Percentiles rank a stretch among this genome's conserved stretches.
Conservation (phyloP, 2,888 invertebrate species). For the Alloplasta piceator region DNA sequence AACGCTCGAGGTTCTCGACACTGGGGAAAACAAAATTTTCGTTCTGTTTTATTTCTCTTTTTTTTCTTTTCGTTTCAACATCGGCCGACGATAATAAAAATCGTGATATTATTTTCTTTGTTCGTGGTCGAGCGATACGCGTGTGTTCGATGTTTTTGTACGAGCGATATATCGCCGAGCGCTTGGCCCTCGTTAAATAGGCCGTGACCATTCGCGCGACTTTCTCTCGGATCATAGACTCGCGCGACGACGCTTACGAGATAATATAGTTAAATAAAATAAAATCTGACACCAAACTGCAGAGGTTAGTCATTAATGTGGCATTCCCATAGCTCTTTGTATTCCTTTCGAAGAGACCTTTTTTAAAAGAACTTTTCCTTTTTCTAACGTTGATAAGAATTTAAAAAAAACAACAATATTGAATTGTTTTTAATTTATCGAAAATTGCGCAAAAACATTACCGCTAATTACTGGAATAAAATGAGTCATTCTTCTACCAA, state of each 20-base stretch:
- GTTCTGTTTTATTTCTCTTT: background rate
- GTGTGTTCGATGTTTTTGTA: background rate
- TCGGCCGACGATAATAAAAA: no score
- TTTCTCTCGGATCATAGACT: slow-evolving; percentile 74
- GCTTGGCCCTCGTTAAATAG: slow-evolving; percentile 75
- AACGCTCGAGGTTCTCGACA: background rate
- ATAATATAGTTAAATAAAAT: background rate
- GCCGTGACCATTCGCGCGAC: slow-evolving; percentile 78
- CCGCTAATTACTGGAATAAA: no score
- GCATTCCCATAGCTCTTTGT: no score
- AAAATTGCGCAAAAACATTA: no score
- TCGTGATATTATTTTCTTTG: background rate
- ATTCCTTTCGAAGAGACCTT: no score
- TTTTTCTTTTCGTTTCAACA: no score
- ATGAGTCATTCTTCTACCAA: no score
- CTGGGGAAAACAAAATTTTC: background rate
- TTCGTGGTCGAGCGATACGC: slow-evolving; percentile 17
- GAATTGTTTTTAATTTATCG: no score
- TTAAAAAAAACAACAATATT: no score
- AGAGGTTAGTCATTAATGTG: no score
- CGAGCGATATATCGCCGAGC: slow-evolving; percentile 34
- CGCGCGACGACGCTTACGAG: slow-evolving; percentile 5
- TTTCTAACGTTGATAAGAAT: no score
- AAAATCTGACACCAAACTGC: background rate
- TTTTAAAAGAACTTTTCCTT: no score